A percentile compares a stretch with the other conserved stretches of the same genome.
These are phyloP conservation scores for Australoheros scitulus DNA, from an alignment of 2,113 vertebrate species.

Conservation along the genomic window DNA sequence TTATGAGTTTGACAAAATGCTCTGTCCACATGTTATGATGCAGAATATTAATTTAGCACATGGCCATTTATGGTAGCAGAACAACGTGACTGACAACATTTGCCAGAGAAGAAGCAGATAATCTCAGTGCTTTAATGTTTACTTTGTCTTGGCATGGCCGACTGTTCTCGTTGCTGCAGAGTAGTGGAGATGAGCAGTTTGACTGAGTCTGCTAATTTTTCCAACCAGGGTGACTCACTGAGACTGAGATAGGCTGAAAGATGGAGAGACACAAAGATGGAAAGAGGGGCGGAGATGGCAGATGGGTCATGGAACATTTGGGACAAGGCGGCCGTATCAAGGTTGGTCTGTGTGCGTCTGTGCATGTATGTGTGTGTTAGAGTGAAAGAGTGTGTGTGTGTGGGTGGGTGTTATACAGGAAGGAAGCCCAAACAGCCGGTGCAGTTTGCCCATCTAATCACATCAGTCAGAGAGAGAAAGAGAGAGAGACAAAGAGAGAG, in stretches of 20 bases:
- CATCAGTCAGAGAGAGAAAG: conserved; percentile 68
- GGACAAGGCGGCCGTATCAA: conserved; percentile 56
- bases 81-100: not conserved
- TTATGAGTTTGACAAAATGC: not conserved
- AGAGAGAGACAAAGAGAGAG: conserved; percentile 36
- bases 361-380: not conserved
- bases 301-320: conserved; percentile 54
- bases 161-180: conserved; percentile 1
- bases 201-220: conserved; percentile 32
- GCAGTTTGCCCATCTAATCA: conserved; percentile 78
- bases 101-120: not conserved
- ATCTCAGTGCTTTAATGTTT: conserved; percentile 10
- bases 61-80: not conserved
- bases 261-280: conserved; percentile 20
- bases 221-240: conserved; percentile 28
- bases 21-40: not conserved
- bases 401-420: conserved; percentile 68
- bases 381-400: conserved; percentile 6
- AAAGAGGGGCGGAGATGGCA: conserved; percentile 36
- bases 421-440: conserved; percentile 70
- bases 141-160: not conserved
- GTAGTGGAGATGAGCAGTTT: conserved; percentile 7
- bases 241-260: conserved; percentile 3
- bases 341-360: conserved; percentile 16
- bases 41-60: not conserved